Conservation (phyloP, 2,888 invertebrate species). For the Orgyia antiqua region DNA sequence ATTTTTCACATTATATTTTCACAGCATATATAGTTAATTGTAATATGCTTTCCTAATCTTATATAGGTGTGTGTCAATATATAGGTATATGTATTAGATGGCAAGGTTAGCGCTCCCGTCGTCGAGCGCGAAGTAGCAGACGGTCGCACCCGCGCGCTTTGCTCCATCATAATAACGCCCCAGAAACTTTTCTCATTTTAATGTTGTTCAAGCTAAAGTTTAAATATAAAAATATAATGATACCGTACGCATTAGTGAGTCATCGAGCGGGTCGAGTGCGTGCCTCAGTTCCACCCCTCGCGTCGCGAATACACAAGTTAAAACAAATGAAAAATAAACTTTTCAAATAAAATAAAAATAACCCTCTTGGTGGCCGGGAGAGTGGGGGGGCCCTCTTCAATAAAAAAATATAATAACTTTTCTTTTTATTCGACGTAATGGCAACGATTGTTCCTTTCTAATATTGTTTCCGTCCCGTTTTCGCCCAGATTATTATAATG, state of each 20-base stretch:
- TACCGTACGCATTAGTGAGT: conserved; percentile 75
- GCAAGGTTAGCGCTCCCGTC: too few species aligned
- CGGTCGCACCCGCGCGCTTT: conserved; percentile 3
- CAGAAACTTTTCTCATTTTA: conserved; percentile 73
- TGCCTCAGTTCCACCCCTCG: conserved; percentile 64
- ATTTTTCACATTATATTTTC: too few species aligned
- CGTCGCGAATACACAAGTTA: conserved; percentile 71
- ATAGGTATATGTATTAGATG: too few species aligned
- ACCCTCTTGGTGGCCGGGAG: conserved; percentile 72
- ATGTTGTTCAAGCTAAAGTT: conserved; percentile 72
- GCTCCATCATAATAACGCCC: conserved; percentile 50
- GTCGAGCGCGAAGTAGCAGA: too few species aligned
- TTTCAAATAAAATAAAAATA: conserved; percentile 78
- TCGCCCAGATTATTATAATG: conserved; percentile 63
- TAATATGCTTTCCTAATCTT: too few species aligned
- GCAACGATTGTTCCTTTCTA: conserved; percentile 71
- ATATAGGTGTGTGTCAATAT: too few species aligned
- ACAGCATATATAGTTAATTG: too few species aligned
- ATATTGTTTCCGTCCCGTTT: conserved; percentile 63
- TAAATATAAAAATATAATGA: conserved; percentile 77
- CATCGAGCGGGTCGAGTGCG: conserved; percentile 68
- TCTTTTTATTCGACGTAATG: conserved; percentile 77
- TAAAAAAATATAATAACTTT: conserved; percentile 78
- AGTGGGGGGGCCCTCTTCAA: conserved; percentile 74
- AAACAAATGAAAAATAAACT: conserved; percentile 78